Evolutionary conservation across 1,140 invertebrate species (phyloP), one percentile per base, ranked within the genome.

Genomic region (Lordiphosa mommai): DNA sequence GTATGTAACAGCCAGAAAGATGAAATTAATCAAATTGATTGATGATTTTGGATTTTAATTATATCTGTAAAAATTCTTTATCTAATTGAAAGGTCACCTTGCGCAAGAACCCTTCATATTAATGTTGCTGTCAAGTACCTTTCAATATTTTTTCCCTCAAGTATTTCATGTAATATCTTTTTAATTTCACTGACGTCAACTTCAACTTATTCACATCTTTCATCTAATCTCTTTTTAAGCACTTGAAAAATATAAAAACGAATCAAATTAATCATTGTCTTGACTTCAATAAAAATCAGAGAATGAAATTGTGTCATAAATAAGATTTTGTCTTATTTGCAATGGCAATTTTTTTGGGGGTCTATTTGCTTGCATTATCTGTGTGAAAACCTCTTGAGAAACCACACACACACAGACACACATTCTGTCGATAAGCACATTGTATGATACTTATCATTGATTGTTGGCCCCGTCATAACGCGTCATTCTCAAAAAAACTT

Each of bases 181-280:
- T 6, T 30, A 5, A 46, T 43, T 20, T 58, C 23, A 13, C 27
- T 46, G 49, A 65, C 61, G 60, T 64, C 33, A 40, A 53, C 17
- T 29, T 61, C 7, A 7, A 6, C 7, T 27, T 27, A 6, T 27
- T 27, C 23, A 7, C 23, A 7, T 27, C 23, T 27, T 3, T 12
- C 40, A 34, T 40, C 38, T 66, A 32, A 66, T 66, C 61, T 57
- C 27, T 6, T 37, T 48, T 43, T 37, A 32, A 14, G 3, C 10
- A 16, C 13, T 5, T 7, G n/a, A 33, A 36, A 50, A 55, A 29
- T 44, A 13, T 23, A 66, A 65, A 32, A 12, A 30, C 23, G 23
- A 7, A 38, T 6, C 37, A 33, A 57, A 66, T 66, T 66, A 66
- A 65, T 66, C 63, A 66, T 43, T 38, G 51, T 66, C 63, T 66